A percentile compares a stretch with the other conserved stretches of the same genome.
Evolutionary conservation across 2,113 vertebrate species (phyloP).

Genomic region (Psittacula cyanocephala): DNA sequence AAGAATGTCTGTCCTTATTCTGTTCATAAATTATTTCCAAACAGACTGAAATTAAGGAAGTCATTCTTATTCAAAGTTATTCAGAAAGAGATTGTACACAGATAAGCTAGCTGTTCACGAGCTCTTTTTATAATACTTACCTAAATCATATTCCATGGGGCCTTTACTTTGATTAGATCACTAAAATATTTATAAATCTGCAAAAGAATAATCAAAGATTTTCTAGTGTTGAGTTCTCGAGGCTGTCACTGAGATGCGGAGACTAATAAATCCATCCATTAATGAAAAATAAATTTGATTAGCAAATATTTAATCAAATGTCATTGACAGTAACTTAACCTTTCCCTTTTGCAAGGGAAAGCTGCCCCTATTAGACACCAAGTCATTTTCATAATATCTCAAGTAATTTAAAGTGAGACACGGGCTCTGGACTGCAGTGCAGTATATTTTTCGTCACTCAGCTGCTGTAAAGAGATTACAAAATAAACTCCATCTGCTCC

Average conservation of each 20-base stretch:
- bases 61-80: background rate
- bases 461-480: slow-evolving; percentile 48
- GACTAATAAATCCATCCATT: background rate
- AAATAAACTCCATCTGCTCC: slow-evolving; percentile 51
- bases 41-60: background rate
- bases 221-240: background rate
- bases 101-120: background rate
- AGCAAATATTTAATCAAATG: background rate
- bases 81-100: background rate
- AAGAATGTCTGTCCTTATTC: background rate
- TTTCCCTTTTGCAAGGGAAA: background rate
- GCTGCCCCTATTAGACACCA: background rate
- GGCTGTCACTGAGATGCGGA: background rate
- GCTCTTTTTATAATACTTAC: background rate
- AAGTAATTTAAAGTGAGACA: background rate
- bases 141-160: background rate
- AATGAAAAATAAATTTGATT: slow-evolving; percentile 25
- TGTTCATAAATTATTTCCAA: slow-evolving; percentile 36
- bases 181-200: background rate
- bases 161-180: slow-evolving; percentile 20
- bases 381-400: background rate
- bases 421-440: background rate
- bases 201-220: background rate
- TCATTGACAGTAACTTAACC: background rate
- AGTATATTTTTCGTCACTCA: background rate